phyloP scores from a whole-genome alignment of 2,888 invertebrate species.

The Eurois occulta region DNA sequence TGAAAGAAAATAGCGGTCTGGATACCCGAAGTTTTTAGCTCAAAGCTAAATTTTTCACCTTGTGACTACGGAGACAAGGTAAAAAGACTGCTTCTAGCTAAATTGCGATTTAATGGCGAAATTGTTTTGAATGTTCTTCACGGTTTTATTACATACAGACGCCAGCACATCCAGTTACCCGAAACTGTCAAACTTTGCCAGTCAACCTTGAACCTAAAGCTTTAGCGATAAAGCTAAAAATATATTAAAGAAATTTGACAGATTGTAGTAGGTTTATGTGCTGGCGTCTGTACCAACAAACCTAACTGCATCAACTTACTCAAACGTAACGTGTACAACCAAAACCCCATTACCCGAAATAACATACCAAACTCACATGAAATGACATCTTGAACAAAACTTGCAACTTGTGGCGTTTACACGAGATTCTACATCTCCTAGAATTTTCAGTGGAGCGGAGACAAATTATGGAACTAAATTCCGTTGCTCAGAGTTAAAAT shows the following conservation, averaged over 20 bases:
- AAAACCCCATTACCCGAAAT: conserved; percentile 41
- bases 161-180: too few relatives aligned
- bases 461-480: conserved; percentile 77
- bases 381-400: conserved; percentile 53
- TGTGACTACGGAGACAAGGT: neutral
- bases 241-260: too few relatives aligned
- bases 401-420: conserved; percentile 50
- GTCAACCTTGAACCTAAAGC: too few relatives aligned
- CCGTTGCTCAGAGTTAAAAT: conserved; percentile 69
- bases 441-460: conserved; percentile 65
- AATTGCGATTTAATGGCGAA: neutral
- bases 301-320: conserved; percentile 4
- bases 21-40: neutral
- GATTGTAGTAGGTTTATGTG: too few relatives aligned
- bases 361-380: conserved; percentile 44
- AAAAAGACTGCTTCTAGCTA: neutral
- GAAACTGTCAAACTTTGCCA: too few relatives aligned
- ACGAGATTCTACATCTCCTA: conserved; percentile 66
- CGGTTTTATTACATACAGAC: neutral
- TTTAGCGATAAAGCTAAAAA: too few relatives aligned
- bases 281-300: neutral
- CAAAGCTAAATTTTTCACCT: neutral
- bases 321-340: conserved; percentile 30
- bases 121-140: neutral
- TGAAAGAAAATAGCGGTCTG: neutral